Evolutionary conservation across 1,140 invertebrate species (phyloP), one percentile per base, ranked within the genome.

Genomic region (Drosophila kikkawai): DNA sequence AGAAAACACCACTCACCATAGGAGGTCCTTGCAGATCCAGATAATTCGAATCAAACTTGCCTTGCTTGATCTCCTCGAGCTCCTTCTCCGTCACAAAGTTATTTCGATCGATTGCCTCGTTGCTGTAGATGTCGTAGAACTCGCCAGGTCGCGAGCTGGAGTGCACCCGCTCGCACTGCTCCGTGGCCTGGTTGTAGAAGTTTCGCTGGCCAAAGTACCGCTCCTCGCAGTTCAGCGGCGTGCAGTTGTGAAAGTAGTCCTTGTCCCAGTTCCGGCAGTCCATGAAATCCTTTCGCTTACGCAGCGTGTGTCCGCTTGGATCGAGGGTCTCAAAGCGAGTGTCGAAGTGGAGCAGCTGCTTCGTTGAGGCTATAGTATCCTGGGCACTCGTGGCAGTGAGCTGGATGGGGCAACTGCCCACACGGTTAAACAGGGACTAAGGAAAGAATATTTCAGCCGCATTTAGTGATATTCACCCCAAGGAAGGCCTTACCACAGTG

Each of bases 381-480:
- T 66, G 66, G 3, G 64, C 37, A 60, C 84, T 86, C 9, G 69
- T 41, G 1, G 70, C 66, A 11, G 55, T 74, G 4, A 92, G 65
- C 9, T 61, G 29, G 15, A 92, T 88, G 19, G 82, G 79, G 22
- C 91, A 92, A n/a, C 51, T 65, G 13, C 91, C 91, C 15, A 92
- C 86, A 7, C 91, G 88, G 74, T 92, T 92, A 58, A 58, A 92
- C 8, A 91, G 45, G 4, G 91, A 91, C 91, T 92, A 26, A 32
- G 4, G 15, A 4, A 2, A 6, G 7, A 12, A 15, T n/a, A 29
- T n/a, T 29, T 11, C 29, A 7, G 11, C 3, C 3, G 44, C 5
- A 7, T 22, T 22, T 22, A 26, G 19, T 29, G 26, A 5, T 29
- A 29, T 29, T 29, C 26, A 29, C 0, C 26, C 26, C 5, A n/a